phyloP scores from a whole-genome alignment of 2,113 vertebrate species.

The Oncorhynchus clarkii region DNA sequence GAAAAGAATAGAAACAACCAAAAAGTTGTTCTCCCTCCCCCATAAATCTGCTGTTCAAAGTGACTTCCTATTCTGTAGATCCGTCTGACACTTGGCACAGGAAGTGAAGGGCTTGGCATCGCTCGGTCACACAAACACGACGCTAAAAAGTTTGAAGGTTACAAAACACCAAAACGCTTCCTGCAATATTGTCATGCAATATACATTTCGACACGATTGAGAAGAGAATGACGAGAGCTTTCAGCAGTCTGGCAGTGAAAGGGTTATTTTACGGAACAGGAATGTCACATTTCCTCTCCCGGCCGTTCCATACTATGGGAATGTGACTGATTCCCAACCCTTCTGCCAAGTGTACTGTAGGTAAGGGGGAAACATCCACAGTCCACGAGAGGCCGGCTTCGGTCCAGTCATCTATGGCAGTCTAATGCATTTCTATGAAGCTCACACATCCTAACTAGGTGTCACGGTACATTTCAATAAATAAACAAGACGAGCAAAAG shows the following conservation, averaged over 20 bases:
- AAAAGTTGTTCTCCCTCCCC: background rate
- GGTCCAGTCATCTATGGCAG: conserved; percentile 31
- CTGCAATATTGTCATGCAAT: conserved; percentile 76
- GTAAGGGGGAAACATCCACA: conserved; percentile 21
- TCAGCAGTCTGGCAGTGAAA: conserved; percentile 57
- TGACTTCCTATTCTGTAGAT: background rate
- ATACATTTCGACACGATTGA: conserved; percentile 72
- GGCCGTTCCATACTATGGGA: conserved; percentile 33
- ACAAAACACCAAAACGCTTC: conserved; percentile 74
- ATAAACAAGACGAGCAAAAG: conserved; percentile 66
- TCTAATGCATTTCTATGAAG: conserved; percentile 34
- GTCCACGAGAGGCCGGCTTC: conserved; percentile 27
- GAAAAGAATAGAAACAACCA: no score
- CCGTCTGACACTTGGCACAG: conserved; percentile 33
- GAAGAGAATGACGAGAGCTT: conserved; percentile 54
- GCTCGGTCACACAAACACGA: conserved; percentile 69
- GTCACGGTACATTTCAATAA: conserved; percentile 70
- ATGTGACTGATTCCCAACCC: conserved; percentile 39
- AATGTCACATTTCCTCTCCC: conserved; percentile 36
- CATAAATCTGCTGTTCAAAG: no score
- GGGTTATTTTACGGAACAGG: conserved; percentile 40
- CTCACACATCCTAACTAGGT: conserved; percentile 60
- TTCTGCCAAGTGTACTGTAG: conserved; percentile 40
- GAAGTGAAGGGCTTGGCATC: conserved; percentile 44
- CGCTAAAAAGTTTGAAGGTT: conserved; percentile 66